Evolutionary conservation across 1,140 invertebrate genomes (phyloP).

Genomic region (Microplitis mediator): DNA sequence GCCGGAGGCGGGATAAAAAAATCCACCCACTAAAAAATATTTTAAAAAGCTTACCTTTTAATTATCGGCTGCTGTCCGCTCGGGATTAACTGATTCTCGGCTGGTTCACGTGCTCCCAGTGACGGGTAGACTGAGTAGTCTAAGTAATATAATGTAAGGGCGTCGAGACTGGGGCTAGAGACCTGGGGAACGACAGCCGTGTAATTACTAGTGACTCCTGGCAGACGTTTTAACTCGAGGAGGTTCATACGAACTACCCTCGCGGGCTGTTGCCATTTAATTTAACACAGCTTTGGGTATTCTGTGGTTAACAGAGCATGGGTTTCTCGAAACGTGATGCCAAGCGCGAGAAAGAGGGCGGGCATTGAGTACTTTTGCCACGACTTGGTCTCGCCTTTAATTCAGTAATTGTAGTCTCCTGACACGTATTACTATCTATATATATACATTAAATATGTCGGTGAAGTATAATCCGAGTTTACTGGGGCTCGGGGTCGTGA

Average conservation of each 20-base stretch:
- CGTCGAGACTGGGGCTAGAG: not conserved
- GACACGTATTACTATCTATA: not conserved
- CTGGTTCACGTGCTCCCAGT: not conserved
- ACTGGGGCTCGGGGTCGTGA: too few species aligned
- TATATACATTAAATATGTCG: not conserved
- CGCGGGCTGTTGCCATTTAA: not conserved
- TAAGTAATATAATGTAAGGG: not conserved
- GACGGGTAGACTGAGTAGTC: not conserved
- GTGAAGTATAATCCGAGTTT: too few species aligned
- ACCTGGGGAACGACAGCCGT: slow-evolving; percentile 1
- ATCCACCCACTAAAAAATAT: not conserved
- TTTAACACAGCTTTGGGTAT: not conserved
- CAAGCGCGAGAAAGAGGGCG: slow-evolving; percentile 51
- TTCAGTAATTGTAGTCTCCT: slow-evolving; percentile 59
- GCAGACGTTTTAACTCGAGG: not conserved
- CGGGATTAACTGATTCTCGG: slow-evolving; percentile 12
- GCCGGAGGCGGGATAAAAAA: too few species aligned
- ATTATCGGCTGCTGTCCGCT: slow-evolving; percentile 9
- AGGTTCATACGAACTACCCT: not conserved
- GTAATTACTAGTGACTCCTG: slow-evolving; percentile 12
- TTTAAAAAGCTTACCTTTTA: slow-evolving; percentile 1
- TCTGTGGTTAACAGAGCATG: not conserved
- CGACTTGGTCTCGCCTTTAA: slow-evolving; percentile 59
- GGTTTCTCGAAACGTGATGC: slow-evolving; percentile 12
- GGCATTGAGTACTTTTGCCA: slow-evolving; percentile 50